Evolutionary conservation across 2,888 invertebrate species (phyloP).

Genomic region (Protodeltote pygarga): DNA sequence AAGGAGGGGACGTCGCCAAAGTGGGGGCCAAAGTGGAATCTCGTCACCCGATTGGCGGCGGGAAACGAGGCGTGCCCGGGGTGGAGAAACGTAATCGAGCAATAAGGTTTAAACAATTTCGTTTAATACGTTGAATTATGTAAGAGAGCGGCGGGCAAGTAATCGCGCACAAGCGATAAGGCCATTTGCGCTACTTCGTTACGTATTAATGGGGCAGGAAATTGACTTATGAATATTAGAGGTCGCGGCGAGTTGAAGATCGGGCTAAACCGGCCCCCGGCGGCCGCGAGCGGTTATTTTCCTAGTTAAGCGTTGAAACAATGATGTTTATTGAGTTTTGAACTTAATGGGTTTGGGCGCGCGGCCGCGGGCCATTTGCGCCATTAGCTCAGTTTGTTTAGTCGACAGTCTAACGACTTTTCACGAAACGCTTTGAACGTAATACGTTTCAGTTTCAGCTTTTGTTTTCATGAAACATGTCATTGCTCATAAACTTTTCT

Average conservation of each 20-base stretch:
- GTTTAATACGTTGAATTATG: slow-evolving; percentile 88
- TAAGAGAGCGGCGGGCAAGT: slow-evolving; percentile 86
- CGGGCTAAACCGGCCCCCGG: slow-evolving; percentile 81
- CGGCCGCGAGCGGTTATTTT: slow-evolving; percentile 75
- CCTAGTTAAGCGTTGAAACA: slow-evolving; percentile 83
- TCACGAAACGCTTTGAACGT: slow-evolving; percentile 34
- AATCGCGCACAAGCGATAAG: slow-evolving; percentile 87
- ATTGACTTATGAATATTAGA: slow-evolving; percentile 88
- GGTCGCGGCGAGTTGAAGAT: slow-evolving; percentile 79
- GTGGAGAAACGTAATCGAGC: slow-evolving; percentile 86
- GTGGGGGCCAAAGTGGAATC: slow-evolving; percentile 58
- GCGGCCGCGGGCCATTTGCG: slow-evolving; percentile 71
- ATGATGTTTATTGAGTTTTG: slow-evolving; percentile 84
- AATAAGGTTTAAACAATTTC: slow-evolving; percentile 88
- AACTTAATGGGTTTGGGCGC: slow-evolving; percentile 79
- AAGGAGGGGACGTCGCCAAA: slow-evolving; percentile 53
- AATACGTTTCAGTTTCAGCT: slow-evolving; percentile 29
- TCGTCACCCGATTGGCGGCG: slow-evolving; percentile 73
- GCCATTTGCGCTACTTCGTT: slow-evolving; percentile 87
- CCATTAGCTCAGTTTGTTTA: slow-evolving; percentile 78
- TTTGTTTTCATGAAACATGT: slow-evolving; percentile 35
- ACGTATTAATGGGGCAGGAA: slow-evolving; percentile 87
- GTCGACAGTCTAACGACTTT: slow-evolving; percentile 47
- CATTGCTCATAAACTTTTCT: slow-evolving; percentile 34
- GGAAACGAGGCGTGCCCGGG: slow-evolving; percentile 82